phyloP scores from a whole-genome alignment of 2,888 invertebrate genomes.

The Actias luna region DNA sequence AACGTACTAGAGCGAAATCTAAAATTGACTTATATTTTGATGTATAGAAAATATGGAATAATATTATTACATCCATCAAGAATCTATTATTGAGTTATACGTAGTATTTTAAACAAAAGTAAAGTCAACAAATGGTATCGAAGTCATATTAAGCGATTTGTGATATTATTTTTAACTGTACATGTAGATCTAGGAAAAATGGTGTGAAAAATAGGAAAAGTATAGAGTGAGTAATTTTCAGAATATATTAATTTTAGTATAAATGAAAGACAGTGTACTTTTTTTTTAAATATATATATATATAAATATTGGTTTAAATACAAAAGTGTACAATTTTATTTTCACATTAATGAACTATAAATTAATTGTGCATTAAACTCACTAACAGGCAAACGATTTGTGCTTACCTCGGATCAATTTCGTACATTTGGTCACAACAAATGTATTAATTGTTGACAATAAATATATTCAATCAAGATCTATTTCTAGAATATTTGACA shows the following conservation, averaged over 20 bases:
- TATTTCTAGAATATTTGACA: neutral
- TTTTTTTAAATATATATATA: slow-evolving; percentile 64
- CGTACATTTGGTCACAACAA: neutral
- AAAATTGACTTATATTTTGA: neutral
- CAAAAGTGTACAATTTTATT: slow-evolving; percentile 68
- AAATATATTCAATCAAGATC: neutral
- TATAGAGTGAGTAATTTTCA: too few relatives aligned
- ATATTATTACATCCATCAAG: slow-evolving; percentile 8
- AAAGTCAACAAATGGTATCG: neutral
- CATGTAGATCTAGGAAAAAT: neutral
- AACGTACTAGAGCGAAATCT: too few relatives aligned
- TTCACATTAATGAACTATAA: slow-evolving; percentile 48
- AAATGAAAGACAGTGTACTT: slow-evolving; percentile 32
- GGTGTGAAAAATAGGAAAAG: neutral
- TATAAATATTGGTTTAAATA: slow-evolving; percentile 60
- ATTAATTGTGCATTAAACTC: slow-evolving; percentile 54
- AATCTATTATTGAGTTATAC: neutral
- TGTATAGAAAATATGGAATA: neutral
- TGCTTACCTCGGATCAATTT: slow-evolving; percentile 28
- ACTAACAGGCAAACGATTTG: slow-evolving; percentile 45
- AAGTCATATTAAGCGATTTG: neutral
- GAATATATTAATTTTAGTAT: slow-evolving; percentile 11
- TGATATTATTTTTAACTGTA: slow-evolving; percentile 1
- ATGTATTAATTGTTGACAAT: neutral
- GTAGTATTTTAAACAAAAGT: neutral